These are phyloP conservation scores for Erannis defoliaria DNA, from an alignment of 2,888 invertebrate species.

Conservation along the genomic window DNA sequence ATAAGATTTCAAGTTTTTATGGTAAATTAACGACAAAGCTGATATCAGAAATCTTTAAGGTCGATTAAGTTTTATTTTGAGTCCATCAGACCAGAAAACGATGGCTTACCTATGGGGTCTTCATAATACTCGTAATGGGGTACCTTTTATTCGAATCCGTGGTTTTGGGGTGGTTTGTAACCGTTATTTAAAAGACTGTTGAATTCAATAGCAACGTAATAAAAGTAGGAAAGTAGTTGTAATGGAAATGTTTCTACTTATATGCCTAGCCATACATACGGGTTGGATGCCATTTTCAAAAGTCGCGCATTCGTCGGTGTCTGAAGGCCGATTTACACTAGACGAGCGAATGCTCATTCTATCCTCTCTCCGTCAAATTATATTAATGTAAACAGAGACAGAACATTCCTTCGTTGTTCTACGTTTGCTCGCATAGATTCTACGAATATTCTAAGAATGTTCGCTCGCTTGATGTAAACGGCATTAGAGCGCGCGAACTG, in stretches of 20 bases:
- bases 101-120: slow-evolving; percentile 32
- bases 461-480: too few species aligned
- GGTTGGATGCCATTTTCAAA: too few species aligned
- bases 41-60: slow-evolving; percentile 49
- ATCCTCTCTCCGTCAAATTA: too few species aligned
- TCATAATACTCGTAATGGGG: slow-evolving; percentile 39
- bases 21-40: slow-evolving; percentile 39
- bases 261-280: too few species aligned
- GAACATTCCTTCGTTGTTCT: too few species aligned
- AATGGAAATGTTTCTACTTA: background rate
- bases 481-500: too few species aligned
- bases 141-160: slow-evolving; percentile 36
- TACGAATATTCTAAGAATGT: too few species aligned
- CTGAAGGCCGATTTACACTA: too few species aligned
- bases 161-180: slow-evolving; percentile 36
- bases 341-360: too few species aligned
- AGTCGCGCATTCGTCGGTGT: too few species aligned
- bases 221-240: slow-evolving; percentile 13
- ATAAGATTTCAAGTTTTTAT: slow-evolving; percentile 20
- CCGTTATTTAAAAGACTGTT: slow-evolving; percentile 21
- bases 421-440: too few species aligned
- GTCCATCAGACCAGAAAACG: slow-evolving; percentile 49
- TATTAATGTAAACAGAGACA: too few species aligned
- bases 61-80: slow-evolving; percentile 52
- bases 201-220: slow-evolving; percentile 17